Evolutionary conservation across 2,797 vertebrate genomes (phyloP), one percentile per base, ranked within the genome.

Genomic region (Triplophysa yarkandensis): DNA sequence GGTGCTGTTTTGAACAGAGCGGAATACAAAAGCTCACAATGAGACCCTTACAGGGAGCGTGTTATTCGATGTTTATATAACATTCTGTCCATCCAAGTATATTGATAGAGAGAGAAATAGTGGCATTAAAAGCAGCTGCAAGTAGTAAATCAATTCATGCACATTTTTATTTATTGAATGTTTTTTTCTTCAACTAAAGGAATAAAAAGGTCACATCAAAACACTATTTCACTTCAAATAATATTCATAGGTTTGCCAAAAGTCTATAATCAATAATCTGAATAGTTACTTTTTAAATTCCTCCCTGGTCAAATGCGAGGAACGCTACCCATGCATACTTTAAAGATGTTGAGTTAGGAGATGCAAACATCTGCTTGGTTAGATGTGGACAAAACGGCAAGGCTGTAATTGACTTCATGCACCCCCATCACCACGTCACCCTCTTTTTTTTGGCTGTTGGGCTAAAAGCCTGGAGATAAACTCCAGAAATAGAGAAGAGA

Each of bases 401-500:
- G n/a, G 60, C 41, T 60, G 48, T 72, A 61, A 68, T 21, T 52
- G 80, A 58, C 50, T 76, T 17, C 28, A 64, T 64, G 71, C 60
- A 60, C 60, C 61, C 6, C 57, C 76, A 66, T 9, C 57, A 60
- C 67, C 73, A 63, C 48, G 2, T 67, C 68, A 66, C 43, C 36
- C 62, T 77, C 62, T 77, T 70, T 77, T n/a, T 82, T 80, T 83
- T 80, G 69, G 74, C 80, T 75, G 70, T 83, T 85, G 78, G 75
- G 77, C 71, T 83, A 75, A 83, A 85, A 82, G 86, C 86, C 85
- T 63, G 7, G 81, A 88, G 87, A 88, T 85, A 80, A 85, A 83
- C 55, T 84, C 87, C 85, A 88, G 88, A 88, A 88, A 90, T 90
- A 91, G 87, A 86, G 84, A 68, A 69, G 61, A 75, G 82, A 67